Evolutionary conservation across 2,888 invertebrate genomes (phyloP).

Genomic region (Aphodius sticticus): DNA sequence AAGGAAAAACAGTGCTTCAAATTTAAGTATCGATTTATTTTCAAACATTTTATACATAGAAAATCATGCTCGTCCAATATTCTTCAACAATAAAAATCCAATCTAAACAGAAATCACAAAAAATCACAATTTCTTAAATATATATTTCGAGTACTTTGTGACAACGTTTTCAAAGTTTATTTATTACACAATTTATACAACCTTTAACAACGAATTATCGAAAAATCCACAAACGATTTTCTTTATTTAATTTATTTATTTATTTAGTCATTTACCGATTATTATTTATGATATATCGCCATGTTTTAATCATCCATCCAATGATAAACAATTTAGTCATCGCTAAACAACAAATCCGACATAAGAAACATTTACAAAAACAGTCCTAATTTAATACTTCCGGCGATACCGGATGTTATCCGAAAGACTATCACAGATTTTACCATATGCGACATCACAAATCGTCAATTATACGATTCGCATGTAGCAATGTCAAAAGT

Average conservation of each 20-base stretch:
- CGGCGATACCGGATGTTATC: slow-evolving; percentile 14
- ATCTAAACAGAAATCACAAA: not conserved
- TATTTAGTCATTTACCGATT: not conserved
- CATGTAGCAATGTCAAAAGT: slow-evolving; percentile 52
- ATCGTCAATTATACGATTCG: slow-evolving; percentile 15
- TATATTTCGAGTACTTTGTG: not conserved
- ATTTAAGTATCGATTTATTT: slow-evolving; percentile 4
- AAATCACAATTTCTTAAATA: not conserved
- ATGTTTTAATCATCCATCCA: not conserved
- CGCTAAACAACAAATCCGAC: not conserved
- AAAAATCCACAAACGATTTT: not conserved
- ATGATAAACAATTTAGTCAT: not conserved
- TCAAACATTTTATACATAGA: not conserved
- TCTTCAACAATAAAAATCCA: not conserved
- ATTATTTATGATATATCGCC: not conserved
- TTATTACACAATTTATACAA: not conserved
- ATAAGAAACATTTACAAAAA: not conserved
- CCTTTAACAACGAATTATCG: not conserved
- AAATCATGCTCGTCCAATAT: not conserved
- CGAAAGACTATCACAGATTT: slow-evolving; percentile 34
- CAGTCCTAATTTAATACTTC: no score
- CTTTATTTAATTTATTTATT: not conserved
- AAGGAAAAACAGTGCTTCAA: not conserved
- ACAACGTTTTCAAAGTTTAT: not conserved
- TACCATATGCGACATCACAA: not conserved